Evolutionary conservation across 1,140 invertebrate genomes (phyloP).

Genomic region (Venturia canescens): DNA sequence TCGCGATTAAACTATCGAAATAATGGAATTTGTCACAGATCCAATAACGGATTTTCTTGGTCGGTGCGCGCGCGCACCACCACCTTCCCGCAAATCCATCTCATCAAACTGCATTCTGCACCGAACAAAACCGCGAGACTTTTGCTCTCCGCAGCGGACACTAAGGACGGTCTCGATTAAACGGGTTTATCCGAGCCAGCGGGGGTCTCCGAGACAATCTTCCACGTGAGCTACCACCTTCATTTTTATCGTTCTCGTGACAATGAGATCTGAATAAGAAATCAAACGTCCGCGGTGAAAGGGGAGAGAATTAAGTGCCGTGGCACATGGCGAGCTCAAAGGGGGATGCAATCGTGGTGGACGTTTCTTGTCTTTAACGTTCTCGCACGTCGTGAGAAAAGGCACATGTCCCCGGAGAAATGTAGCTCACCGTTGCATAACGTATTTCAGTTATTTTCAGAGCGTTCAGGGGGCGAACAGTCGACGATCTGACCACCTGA

Average conservation of each 20-base stretch:
- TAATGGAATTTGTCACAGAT: no score
- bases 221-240: conserved; percentile 52
- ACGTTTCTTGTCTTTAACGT: conserved; percentile 40
- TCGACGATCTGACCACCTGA: conserved; percentile 61
- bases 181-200: conserved; percentile 70
- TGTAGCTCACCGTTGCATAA: neutral
- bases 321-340: neutral
- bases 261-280: conserved; percentile 65
- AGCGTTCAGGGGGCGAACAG: conserved; percentile 62
- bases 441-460: neutral
- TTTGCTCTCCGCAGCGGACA: neutral
- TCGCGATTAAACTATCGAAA: no score
- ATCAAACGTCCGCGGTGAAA: conserved; percentile 55
- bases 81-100: no score
- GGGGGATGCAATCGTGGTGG: conserved; percentile 57
- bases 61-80: no score
- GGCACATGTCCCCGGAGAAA: conserved; percentile 45
- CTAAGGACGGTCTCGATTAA: conserved; percentile 71
- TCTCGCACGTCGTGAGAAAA: conserved; percentile 64
- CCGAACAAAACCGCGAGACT: neutral
- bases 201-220: conserved; percentile 56
- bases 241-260: conserved; percentile 43
- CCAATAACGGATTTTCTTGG: no score
- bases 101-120: neutral
- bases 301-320: neutral